Base-by-base conservation (phyloP, 2,888 invertebrate genomes). In the Cephus sareptanus region DNA sequence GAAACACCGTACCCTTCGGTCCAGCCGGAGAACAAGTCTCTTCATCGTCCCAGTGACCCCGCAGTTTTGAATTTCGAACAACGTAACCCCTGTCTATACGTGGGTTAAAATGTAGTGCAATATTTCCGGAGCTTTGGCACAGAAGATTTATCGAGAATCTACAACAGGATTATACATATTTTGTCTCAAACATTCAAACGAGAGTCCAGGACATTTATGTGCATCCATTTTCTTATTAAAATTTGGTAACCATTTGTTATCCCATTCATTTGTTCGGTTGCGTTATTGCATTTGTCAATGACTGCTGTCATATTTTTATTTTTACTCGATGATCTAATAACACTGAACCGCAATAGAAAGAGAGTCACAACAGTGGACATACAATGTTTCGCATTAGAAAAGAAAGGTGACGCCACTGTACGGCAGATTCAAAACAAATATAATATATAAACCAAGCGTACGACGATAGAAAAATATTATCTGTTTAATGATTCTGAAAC, bases 91-190 rank as follows among this genome's bases (percentile, higher is more conserved):
- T 95, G 79, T 95, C 95, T 83, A 97, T 92, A 30, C 97, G 95
- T 11, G 96, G 96, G 92, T 97, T 97, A 86, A 97, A 94, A 90
- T 97, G 97, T 68, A 97, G 93, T 0, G 95, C 96, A 30, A 96
- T 93, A 85, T 95, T 95, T 34, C 87, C 88, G 23, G 85, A 37
- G 9, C 82, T 70, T 77, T 86, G 89, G 83, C 93, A 93, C 68
- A 93, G 92, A 82, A 95, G 92, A 90, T 95, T 95, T 80, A 95
- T 89, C 13, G 94, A 92, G 90, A 95, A 95, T 92, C 95, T 95
- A 83, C 34, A 89, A 79, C 23, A 56, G 56, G 0, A 56, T 56
- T 56, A 56, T 56, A 56, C 23, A 56, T 56, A 56, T 56, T 56
- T 56, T 56, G 56, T 56, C 56, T 23, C 56, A 23, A 56, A 56